These are phyloP conservation scores for Choristoneura rosaceana DNA, from an alignment of 2,888 invertebrate genomes.

Conservation along the genomic window DNA sequence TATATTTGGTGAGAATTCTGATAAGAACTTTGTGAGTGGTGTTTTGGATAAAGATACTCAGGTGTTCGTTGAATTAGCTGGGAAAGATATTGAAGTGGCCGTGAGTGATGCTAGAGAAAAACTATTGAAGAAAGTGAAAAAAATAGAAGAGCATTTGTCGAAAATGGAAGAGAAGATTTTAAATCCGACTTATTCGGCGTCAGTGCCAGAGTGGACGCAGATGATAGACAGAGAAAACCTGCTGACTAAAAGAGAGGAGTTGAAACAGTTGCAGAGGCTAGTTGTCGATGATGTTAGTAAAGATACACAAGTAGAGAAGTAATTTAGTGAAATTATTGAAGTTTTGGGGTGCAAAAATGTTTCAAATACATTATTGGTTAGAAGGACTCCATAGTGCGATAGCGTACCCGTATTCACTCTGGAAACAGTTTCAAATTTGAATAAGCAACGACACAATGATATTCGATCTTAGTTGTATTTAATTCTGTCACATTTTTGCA, in stretches of 20 bases:
- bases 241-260: conserved; percentile 61
- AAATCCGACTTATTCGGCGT: conserved; percentile 56
- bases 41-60: conserved; percentile 63
- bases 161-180: conserved; percentile 65
- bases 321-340: not conserved
- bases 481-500: too few species aligned
- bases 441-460: too few species aligned
- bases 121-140: conserved; percentile 64
- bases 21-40: conserved; percentile 60
- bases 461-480: too few species aligned
- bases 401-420: too few species aligned
- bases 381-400: too few species aligned
- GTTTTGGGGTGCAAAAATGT: not conserved
- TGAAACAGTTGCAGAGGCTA: conserved; percentile 69
- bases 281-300: conserved; percentile 43
- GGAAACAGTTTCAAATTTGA: too few species aligned
- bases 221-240: conserved; percentile 63
- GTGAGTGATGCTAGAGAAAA: conserved; percentile 62
- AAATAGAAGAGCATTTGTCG: conserved; percentile 60
- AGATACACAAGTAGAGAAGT: not conserved
- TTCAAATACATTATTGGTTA: too few species aligned
- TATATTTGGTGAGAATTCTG: conserved; percentile 49
- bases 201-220: conserved; percentile 58
- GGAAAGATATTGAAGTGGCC: conserved; percentile 57
- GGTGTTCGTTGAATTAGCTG: conserved; percentile 65